These are phyloP conservation scores for Melikaiella ostensackeni DNA, from an alignment of 2,888 invertebrate species.

Conservation along the genomic window DNA sequence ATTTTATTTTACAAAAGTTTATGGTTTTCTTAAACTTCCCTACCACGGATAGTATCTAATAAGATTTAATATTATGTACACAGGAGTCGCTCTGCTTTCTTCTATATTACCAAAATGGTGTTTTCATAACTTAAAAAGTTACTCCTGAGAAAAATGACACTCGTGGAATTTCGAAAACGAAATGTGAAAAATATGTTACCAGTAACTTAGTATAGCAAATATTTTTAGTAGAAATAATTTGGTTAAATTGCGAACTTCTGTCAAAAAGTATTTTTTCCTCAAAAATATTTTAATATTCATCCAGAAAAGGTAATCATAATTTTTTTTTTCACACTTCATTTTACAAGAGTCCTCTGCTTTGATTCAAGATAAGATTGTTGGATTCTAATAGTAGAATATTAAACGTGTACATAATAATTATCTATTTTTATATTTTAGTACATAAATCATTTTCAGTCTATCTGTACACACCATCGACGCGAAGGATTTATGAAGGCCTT, in stretches of 20 bases:
- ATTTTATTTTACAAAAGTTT: conserved; percentile 32
- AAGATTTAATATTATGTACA: conserved; percentile 27
- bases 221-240: background rate
- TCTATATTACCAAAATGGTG: conserved; percentile 10
- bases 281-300: background rate
- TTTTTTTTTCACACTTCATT: background rate
- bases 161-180: background rate
- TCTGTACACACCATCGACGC: conserved; percentile 66
- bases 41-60: conserved; percentile 1
- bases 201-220: background rate
- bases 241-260: background rate
- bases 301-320: background rate
- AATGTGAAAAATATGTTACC: background rate
- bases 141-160: background rate
- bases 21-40: conserved; percentile 8
- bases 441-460: conserved; percentile 64
- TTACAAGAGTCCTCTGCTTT: background rate
- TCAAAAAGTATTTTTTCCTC: background rate
- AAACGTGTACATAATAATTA: conserved; percentile 33
- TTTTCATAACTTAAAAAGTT: background rate
- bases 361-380: background rate
- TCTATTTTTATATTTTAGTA: conserved; percentile 38
- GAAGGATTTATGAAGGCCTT: conserved; percentile 49
- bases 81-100: background rate
- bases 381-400: conserved; percentile 18